Evolutionary conservation across 2,888 invertebrate species (phyloP), one percentile per base, ranked within the genome.

Genomic region (Brachycybe producta): DNA sequence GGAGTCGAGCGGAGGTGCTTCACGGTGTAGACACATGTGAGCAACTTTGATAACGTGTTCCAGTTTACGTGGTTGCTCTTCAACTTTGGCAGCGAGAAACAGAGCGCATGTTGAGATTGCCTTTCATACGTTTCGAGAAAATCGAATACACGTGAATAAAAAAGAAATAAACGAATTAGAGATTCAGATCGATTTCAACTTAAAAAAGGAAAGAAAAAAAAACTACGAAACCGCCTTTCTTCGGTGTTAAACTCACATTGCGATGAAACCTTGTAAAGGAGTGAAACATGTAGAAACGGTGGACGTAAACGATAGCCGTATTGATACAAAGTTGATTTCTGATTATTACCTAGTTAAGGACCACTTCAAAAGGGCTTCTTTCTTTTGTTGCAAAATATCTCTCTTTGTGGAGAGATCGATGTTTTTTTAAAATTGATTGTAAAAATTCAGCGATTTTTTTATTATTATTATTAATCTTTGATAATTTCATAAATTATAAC

Each of bases 241-340:
- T n/a, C n/a, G n/a, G n/a, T n/a, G n/a, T 11, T 26, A 43, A 57
- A 66, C 67, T 65, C 61, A 70, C 70, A 70, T 91, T 86, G 67
- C 92, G 80, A 70, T 91, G 88, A 68, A 95, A 97, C 67, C 85
- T 84, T 46, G 86, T 81, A 72, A 98, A 90, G 15, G 95, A 91
- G 67, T 97, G 95, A 73, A 90, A 94, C 72, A 95, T 91, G 72
- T 94, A 98, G 73, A 97, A 98, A 51, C 97, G 78, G 71, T 98
- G 97, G 94, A 97, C 94, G 65, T 97, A 97, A 51, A 97, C 95
- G 64, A 95, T 95, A 28, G 95, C 97, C 54, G 95, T 95, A 72
- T 95, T 97, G 70, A 95, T 95, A 68, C 95, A 95, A 72, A 95
- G 72, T 72, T 95, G 95, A 42, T 90, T 86, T 71, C 77, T 70